Evolutionary conservation across 2,797 vertebrate species (phyloP).

Genomic region (Gobionotothen gibberifrons): DNA sequence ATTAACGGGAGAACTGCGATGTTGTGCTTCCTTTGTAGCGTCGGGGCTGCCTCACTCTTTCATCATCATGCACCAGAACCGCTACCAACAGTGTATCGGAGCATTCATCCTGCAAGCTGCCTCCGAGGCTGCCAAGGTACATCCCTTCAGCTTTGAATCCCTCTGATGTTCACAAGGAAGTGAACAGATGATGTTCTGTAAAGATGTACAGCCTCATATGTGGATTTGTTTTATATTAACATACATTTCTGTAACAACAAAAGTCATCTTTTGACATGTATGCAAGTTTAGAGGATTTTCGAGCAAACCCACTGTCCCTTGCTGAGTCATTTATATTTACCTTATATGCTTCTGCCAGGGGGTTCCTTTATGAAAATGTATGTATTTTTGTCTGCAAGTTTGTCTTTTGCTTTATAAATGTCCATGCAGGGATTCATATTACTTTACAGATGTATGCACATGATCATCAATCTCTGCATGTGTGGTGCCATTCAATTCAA

Average conservation of each 20-base stretch:
- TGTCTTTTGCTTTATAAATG: neutral
- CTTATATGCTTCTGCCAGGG: neutral
- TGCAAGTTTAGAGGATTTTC: neutral
- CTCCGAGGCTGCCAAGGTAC: constrained; percentile 88
- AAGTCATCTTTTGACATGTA: neutral
- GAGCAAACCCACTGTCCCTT: neutral
- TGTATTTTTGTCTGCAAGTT: neutral
- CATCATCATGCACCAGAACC: constrained; percentile 92
- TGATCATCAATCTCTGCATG: neutral
- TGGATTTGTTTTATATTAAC: neutral
- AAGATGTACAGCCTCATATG: neutral
- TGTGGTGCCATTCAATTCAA: too few species aligned
- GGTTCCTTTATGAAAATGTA: neutral
- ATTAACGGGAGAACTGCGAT: neutral
- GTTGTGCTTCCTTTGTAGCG: constrained; percentile 73
- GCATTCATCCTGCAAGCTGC: constrained; percentile 91
- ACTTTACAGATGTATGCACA: neutral
- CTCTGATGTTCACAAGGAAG: neutral
- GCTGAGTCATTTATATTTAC: too few species aligned
- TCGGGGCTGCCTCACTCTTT: constrained; percentile 89
- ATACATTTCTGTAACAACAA: neutral
- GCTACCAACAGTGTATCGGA: constrained; percentile 90
- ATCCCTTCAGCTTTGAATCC: neutral
- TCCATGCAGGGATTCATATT: neutral
- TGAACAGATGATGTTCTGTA: neutral